phyloP scores from a whole-genome alignment of 2,797 vertebrate species.

The Syngnathus rostellatus region DNA sequence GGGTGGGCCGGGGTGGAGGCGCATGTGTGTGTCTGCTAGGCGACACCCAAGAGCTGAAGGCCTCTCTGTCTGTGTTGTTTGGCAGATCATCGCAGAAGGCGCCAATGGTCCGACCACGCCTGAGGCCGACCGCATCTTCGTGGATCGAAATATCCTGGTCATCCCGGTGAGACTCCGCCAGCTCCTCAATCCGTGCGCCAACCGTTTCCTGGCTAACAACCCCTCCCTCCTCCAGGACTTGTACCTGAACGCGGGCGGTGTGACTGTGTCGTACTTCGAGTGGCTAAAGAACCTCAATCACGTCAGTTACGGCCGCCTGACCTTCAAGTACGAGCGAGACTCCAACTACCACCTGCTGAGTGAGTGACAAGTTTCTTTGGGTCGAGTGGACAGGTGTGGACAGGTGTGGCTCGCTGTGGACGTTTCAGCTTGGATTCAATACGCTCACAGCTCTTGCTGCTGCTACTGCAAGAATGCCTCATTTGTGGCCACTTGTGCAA shows the following conservation, averaged over 20 bases:
- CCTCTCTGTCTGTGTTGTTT: background rate
- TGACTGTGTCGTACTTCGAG: conserved; percentile 95
- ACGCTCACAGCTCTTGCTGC: background rate
- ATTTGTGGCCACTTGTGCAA: too few species aligned
- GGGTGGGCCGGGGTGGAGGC: too few species aligned
- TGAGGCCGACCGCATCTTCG: conserved; percentile 87
- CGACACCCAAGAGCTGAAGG: background rate
- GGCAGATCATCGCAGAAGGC: conserved; percentile 90
- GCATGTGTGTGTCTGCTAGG: too few species aligned
- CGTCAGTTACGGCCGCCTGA: conserved; percentile 92
- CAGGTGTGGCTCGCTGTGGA: too few species aligned
- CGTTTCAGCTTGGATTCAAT: background rate
- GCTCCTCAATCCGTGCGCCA: too few species aligned
- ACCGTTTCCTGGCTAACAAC: background rate
- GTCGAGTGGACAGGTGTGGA: too few species aligned
- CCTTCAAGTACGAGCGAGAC: conserved; percentile 96
- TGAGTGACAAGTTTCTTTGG: conserved; percentile 51
- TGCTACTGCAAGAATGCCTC: too few species aligned
- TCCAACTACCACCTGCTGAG: conserved; percentile 98
- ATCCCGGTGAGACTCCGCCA: conserved; percentile 72
- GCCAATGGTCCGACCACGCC: conserved; percentile 93
- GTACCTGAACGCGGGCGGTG: conserved; percentile 93
- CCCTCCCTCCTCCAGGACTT: conserved; percentile 74
- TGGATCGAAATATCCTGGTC: conserved; percentile 91
- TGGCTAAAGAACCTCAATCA: conserved; percentile 99